Evolutionary conservation across 2,113 vertebrate genomes (phyloP).

Genomic region (Gobius niger): DNA sequence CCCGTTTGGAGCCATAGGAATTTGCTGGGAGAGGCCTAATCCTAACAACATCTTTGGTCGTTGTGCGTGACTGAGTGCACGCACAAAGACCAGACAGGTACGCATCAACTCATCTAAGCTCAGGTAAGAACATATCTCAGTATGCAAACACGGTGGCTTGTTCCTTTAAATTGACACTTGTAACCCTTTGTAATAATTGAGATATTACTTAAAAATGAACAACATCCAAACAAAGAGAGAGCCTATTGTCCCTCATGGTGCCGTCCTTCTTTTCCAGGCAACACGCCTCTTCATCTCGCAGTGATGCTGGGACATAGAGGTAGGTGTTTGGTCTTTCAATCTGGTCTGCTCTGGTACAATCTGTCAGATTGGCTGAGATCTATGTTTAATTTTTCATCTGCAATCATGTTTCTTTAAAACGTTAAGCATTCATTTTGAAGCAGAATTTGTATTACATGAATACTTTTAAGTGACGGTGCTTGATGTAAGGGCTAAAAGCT

Average conservation of each 20-base stretch:
- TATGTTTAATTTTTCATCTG: conserved; percentile 6
- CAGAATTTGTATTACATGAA: too few relatives aligned
- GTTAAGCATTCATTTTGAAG: neutral
- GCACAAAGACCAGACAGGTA: too few relatives aligned
- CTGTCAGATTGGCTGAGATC: neutral
- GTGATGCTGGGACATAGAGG: conserved; percentile 98
- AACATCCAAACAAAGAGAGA: neutral
- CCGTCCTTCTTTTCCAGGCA: conserved; percentile 77
- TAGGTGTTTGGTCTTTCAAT: conserved; percentile 54
- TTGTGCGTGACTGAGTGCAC: too few relatives aligned
- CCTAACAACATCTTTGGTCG: too few relatives aligned
- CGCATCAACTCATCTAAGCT: too few relatives aligned
- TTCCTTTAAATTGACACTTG: neutral
- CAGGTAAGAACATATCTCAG: too few relatives aligned
- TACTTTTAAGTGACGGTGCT: too few relatives aligned
- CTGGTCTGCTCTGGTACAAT: neutral
- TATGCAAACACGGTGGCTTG: too few relatives aligned
- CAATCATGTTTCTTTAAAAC: conserved; percentile 7
- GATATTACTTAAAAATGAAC: neutral
- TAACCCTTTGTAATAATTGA: too few relatives aligned
- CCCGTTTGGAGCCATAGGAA: too few relatives aligned
- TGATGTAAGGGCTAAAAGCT: too few relatives aligned
- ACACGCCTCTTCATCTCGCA: conserved; percentile 95
- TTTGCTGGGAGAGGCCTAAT: too few relatives aligned
- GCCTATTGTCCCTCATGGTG: neutral